Evolutionary conservation across 2,113 vertebrate genomes (phyloP).

Genomic region (Coptodon rendalli): DNA sequence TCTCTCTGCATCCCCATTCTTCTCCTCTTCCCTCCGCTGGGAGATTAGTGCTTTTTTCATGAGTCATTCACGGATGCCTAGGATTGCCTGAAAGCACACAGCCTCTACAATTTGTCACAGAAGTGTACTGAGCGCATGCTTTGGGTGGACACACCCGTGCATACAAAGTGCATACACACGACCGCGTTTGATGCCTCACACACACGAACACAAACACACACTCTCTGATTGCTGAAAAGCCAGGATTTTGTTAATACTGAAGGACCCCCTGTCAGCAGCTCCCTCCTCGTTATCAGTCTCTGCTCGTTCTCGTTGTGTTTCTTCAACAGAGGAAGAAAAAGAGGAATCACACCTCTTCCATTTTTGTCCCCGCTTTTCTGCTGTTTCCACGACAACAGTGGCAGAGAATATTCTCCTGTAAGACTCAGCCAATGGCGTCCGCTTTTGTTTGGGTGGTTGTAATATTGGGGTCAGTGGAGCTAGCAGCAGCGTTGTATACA

Average conservation of each 20-base stretch:
- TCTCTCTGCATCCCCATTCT: conserved; percentile 11
- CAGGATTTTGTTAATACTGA: conserved; percentile 16
- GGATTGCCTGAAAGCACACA: conserved; percentile 36
- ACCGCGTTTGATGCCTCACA: neutral
- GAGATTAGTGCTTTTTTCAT: conserved; percentile 57
- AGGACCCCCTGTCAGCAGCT: conserved; percentile 19
- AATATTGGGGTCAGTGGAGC: conserved; percentile 62
- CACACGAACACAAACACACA: neutral
- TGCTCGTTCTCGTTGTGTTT: neutral
- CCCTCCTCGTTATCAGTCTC: conserved; percentile 7
- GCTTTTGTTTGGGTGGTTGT: conserved; percentile 45
- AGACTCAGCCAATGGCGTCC: conserved; percentile 52
- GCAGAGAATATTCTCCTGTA: conserved; percentile 59
- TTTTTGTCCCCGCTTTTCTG: conserved; percentile 41
- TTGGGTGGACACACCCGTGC: neutral
- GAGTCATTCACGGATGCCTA: conserved; percentile 50
- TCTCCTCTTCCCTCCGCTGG: neutral
- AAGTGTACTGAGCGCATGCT: conserved; percentile 19
- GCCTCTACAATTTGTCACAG: conserved; percentile 27
- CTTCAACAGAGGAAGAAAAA: neutral
- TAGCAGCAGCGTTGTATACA: conserved; percentile 17
- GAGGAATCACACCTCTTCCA: conserved; percentile 28
- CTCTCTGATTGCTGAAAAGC: neutral
- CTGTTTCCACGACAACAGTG: conserved; percentile 75
- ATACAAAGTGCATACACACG: neutral